These are phyloP conservation scores for Idaea aversata DNA, from an alignment of 2,888 invertebrate species.

Conservation along the genomic window DNA sequence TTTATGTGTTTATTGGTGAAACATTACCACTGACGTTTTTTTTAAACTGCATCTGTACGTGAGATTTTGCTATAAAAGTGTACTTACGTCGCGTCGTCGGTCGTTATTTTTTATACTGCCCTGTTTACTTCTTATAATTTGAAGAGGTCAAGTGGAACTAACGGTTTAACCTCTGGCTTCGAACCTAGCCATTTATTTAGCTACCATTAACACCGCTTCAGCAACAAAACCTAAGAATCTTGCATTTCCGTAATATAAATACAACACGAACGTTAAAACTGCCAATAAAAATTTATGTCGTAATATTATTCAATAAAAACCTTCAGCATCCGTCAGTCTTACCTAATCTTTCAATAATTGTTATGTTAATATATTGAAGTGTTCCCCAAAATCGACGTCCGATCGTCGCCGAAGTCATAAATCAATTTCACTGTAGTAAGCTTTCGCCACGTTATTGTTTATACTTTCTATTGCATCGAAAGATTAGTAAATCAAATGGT, in stretches of 20 bases:
- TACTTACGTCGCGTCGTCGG: too few relatives aligned
- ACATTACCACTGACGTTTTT: too few relatives aligned
- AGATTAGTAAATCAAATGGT: conserved; percentile 65
- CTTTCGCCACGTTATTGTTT: conserved; percentile 78
- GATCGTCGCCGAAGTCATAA: conserved; percentile 58
- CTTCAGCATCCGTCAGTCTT: conserved; percentile 47
- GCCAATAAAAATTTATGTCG: background rate
- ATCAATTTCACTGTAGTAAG: conserved; percentile 75
- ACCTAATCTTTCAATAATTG: conserved; percentile 70
- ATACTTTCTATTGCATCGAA: conserved; percentile 69
- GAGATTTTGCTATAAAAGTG: too few relatives aligned
- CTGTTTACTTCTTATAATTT: too few relatives aligned
- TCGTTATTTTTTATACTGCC: too few relatives aligned
- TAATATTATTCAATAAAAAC: conserved; percentile 40
- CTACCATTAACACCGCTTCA: too few relatives aligned
- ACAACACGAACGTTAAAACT: background rate
- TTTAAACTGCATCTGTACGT: too few relatives aligned
- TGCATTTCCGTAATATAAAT: background rate
- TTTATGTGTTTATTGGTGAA: too few relatives aligned
- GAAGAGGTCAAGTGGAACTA: too few relatives aligned
- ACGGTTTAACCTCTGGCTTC: too few relatives aligned
- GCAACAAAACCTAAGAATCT: background rate
- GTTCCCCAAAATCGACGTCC: conserved; percentile 71
- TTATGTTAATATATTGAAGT: conserved; percentile 73
- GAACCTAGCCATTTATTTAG: too few relatives aligned